phyloP scores from a whole-genome alignment of 1,140 invertebrate genomes.

The Dreissena rostriformis region DNA sequence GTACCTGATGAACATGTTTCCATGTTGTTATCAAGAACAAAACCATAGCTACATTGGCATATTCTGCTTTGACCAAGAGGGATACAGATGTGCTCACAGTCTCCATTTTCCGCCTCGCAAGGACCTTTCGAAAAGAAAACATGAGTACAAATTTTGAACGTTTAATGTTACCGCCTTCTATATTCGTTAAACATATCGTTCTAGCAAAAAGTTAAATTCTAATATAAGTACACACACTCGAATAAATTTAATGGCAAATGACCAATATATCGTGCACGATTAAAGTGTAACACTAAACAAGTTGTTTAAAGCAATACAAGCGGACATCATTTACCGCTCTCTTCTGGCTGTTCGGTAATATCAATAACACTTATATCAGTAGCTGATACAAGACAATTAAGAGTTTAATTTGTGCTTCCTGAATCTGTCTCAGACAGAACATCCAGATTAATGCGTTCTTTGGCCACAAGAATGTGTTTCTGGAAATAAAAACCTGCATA shows the following conservation, averaged over 20 bases:
- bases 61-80: constrained; percentile 29
- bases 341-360: neutral
- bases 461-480: constrained; percentile 8
- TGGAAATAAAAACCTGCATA: neutral
- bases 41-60: constrained; percentile 38
- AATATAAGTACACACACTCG: neutral
- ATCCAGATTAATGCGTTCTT: neutral
- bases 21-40: constrained; percentile 3
- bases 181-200: too few relatives aligned
- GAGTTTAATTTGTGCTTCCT: neutral
- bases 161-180: neutral
- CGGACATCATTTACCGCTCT: neutral
- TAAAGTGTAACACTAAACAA: neutral
- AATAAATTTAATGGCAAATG: too few relatives aligned
- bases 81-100: constrained; percentile 46
- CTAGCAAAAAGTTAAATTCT: neutral
- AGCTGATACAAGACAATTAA: neutral
- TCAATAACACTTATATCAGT: constrained; percentile 15
- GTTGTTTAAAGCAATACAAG: neutral
- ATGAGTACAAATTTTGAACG: too few relatives aligned
- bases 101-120: constrained; percentile 24
- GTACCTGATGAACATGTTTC: constrained; percentile 13
- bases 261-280: neutral
- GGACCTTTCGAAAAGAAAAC: constrained; percentile 9
- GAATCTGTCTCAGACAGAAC: neutral